Evolutionary conservation across 2,888 invertebrate genomes (phyloP).

Genomic region (Conomelus anceps): DNA sequence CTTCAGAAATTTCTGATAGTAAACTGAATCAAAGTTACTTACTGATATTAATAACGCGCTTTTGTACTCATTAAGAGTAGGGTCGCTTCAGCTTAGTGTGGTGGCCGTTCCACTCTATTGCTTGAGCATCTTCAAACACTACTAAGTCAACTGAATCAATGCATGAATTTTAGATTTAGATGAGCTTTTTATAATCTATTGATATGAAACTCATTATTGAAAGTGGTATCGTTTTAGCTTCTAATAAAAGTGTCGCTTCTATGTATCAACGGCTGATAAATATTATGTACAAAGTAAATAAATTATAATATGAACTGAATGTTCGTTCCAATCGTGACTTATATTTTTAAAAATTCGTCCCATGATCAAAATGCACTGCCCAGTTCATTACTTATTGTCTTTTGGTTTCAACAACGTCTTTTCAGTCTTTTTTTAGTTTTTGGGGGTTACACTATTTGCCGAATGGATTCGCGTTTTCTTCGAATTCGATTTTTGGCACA

Average conservation of each 20-base stretch:
- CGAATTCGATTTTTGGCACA: constrained; percentile 61
- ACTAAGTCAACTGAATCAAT: too few species aligned
- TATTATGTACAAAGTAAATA: neutral
- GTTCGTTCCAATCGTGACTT: neutral
- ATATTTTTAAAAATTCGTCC: neutral
- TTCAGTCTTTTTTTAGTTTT: neutral
- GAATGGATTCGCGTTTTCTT: constrained; percentile 54
- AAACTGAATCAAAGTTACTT: too few species aligned
- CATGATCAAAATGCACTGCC: neutral
- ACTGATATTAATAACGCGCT: too few species aligned
- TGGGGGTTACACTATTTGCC: constrained; percentile 10
- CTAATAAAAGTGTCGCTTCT: too few species aligned
- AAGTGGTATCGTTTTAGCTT: neutral
- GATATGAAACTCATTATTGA: too few species aligned
- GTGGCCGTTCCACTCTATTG: too few species aligned
- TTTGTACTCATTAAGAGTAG: too few species aligned
- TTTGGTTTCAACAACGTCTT: neutral
- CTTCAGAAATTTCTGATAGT: too few species aligned
- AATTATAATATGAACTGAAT: neutral
- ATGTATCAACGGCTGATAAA: neutral
- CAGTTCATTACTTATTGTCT: neutral
- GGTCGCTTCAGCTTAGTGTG: too few species aligned
- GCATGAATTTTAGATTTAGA: too few species aligned
- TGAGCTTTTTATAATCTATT: too few species aligned
- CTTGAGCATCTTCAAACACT: too few species aligned